Base-by-base conservation (phyloP, 2,113 vertebrate species). In the Scomber colias region DNA sequence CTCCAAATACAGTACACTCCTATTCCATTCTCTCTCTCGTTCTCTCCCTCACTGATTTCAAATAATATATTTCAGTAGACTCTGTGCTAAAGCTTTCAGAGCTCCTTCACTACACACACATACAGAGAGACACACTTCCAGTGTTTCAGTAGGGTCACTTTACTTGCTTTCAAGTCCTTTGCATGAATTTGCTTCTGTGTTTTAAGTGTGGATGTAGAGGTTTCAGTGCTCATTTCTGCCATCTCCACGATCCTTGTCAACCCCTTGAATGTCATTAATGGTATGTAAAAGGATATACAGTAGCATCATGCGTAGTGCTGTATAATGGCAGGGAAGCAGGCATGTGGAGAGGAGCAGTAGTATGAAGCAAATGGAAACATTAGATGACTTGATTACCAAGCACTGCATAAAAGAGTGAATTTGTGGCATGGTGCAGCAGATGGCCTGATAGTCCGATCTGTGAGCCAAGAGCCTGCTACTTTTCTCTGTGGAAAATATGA, bases 401-500 rank as follows among this genome's bases (percentile, higher is more conserved):
- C 59, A 44, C 86, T 73, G 35, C 79, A 80, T 82, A 56, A 82
- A 86, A 71, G 65, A 79, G 75, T 8, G 69, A 87, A 69, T 82
- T 62, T 79, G 80, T 56, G 70, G 59, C 46, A 81, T 66, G 79
- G 74, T 1, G 16, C n/a, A 15, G 79, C 92, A 92, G 89, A 92
- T 91, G 91, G 87, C 81, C 77, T 15, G 70, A 60, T 48, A 67
- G 89, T 83, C 81, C 21, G 5, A 73, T 71, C 48, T 27, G 60
- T 16, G 81, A 84, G 88, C 83, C 84, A 86, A 91, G 81, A 74
- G 79, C 79, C 64, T 72, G 70, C 65, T 77, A 71, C 74, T 74
- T 81, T 78, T 70, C 77, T 84, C 72, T 19, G 57, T 82, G 89
- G 84, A 89, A 90, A 89, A 91, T 75, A 75, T 88, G 84, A 85